Evolutionary conservation across 2,888 invertebrate genomes (phyloP), one percentile per base, ranked within the genome.

Genomic region (Apomyelois bistriatella): DNA sequence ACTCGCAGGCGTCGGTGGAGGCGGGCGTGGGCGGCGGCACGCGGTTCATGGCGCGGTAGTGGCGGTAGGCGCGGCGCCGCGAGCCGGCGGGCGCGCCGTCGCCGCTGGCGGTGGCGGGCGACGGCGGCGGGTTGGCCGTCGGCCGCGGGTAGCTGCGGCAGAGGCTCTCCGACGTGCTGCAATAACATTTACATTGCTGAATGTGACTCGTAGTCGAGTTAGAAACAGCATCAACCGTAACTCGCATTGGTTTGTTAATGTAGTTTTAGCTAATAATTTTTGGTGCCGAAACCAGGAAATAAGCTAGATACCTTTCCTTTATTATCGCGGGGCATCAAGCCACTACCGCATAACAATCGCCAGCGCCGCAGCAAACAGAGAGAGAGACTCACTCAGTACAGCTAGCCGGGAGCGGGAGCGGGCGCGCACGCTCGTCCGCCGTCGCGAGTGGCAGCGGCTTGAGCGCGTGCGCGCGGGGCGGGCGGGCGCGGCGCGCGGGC

Each of bases 11-110:
- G 61, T 98, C 96, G 65, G 98, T 98, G 35, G 98, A 98, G 62
- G 97, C 97, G 74, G 97, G 98, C 0, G 98, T 98, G 16, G 98
- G 98, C 9, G 98, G 98, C 22, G 98, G 98, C 6, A 98, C 98
- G 0, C 97, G 96, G 78, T 95, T 95, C 84, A 94, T 94, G 58
- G 95, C 95, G 61, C 93, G 82, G 79, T 95, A 95, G 80, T 96
- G 94, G 22, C 95, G 91, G 80, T 95, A 95, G 1, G 96, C 94
- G 55, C 94, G 92, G 52, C 95, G 94, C 12, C 93, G 87, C 91
- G 62, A 92, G 91, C 92, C 5, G 94, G 10, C 7, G 95, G 95
- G 3, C 95, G 96, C 10, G 95, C 66, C 60, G 51, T 65, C 74
- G 86, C 91, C 64, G 91, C 93, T 71, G 92, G 93, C 94, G 0